Base-by-base conservation (phyloP, 2,113 vertebrate species). In the Limanda limanda region DNA sequence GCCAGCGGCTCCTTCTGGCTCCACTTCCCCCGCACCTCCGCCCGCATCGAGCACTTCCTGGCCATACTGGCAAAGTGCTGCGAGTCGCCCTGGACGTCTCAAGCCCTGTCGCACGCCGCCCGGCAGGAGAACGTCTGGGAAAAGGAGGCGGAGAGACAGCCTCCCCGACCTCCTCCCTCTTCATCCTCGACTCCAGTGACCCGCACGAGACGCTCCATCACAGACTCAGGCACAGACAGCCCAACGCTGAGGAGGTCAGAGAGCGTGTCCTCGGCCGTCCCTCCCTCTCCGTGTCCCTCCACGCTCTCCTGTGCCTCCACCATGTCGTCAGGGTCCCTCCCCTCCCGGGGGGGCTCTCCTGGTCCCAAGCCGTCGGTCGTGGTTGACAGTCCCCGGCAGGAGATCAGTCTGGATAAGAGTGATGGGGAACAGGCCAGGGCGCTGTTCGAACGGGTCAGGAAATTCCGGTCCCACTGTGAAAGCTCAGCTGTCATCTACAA, bases 1-100 rank as follows among this genome's bases (percentile, higher is more conserved):
- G 94, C 94, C 79, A 93, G 94, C 15, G 94, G 95, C 59, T 95
- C 94, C 80, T 96, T 96, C 90, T 96, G 95, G 95, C 94, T 96
- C 76, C 94, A 94, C 76, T 95, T 95, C 70, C 95, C 95, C 0
- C 94, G 92, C 82, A 96, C 95, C 1, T 95, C 95, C 0, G 93
- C 95, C 24, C 94, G 95, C 68, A 91, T 96, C 2, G 95, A 96
- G 68, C 95, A 95, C 67, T 96, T 96, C 81, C 79, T 96, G 45
- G 78, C 93, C 71, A 93, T 96, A 71, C 85, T 96, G 68, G 91
- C 86, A 27, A 96, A 96, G 83, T 96, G 95, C 66, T 94, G 94
- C 7, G 95, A 96, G 84, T 96, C 95, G 0, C 95, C 94, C 8
- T 96, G 95, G 95, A 96, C 95, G 0, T 95, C 95, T 51, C 95